Conservation (phyloP, 2,888 invertebrate species). For the Chrysolina haemoptera region DNA sequence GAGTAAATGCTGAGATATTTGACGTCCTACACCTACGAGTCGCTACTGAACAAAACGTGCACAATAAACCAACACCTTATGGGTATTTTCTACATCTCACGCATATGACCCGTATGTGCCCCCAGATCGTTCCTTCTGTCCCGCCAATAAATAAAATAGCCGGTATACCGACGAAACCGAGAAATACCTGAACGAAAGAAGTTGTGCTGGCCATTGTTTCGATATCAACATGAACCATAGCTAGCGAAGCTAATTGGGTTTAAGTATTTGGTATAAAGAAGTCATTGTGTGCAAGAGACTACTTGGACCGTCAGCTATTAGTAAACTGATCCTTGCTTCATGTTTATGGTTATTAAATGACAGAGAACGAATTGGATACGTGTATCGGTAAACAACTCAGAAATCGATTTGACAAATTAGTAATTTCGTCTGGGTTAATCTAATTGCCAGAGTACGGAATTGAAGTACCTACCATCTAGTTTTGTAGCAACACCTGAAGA, state of each 20-base stretch:
- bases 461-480: too few species aligned
- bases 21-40: neutral
- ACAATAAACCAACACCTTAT: constrained; percentile 33
- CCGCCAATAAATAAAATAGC: constrained; percentile 24
- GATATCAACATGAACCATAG: neutral
- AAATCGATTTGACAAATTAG: too few species aligned
- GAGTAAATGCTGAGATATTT: too few species aligned
- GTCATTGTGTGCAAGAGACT: neutral
- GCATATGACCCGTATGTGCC: constrained; percentile 33
- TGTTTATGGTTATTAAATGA: neutral
- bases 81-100: constrained; percentile 21
- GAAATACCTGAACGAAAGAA: constrained; percentile 19
- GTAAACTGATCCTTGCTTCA: neutral
- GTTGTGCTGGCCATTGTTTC: neutral
- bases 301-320: neutral
- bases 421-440: too few species aligned
- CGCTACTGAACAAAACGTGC: constrained; percentile 8
- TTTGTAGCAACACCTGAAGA: too few species aligned
- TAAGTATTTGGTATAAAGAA: neutral
- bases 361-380: neutral
- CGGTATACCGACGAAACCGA: constrained; percentile 9
- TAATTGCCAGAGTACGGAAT: too few species aligned
- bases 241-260: neutral
- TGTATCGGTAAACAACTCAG: neutral
- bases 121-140: constrained; percentile 25